A percentile compares a stretch with the other conserved stretches of the same genome.
phyloP scores from a whole-genome alignment of 1,140 invertebrate genomes.

The Drosophila mauritiana region DNA sequence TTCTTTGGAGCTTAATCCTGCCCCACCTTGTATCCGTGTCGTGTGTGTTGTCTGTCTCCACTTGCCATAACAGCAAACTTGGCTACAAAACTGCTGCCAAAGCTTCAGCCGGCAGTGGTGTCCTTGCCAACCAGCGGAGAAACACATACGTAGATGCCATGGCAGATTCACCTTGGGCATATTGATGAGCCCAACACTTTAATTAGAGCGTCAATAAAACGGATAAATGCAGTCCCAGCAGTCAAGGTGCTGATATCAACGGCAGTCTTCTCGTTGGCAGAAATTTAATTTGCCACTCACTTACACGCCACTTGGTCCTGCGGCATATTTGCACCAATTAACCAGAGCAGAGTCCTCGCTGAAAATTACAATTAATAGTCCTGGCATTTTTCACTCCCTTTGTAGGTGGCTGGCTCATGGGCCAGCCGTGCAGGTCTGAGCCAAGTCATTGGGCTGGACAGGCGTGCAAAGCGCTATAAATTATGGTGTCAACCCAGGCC shows the following conservation, averaged over 20 bases:
- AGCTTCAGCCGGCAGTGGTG: conserved; percentile 22
- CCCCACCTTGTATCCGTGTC: conserved; percentile 55
- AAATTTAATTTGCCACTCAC: conserved; percentile 46
- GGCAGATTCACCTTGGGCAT: conserved; percentile 56
- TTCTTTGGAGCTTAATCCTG: conserved; percentile 31
- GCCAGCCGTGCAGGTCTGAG: conserved; percentile 15
- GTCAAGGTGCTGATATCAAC: conserved; percentile 5
- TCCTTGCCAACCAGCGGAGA: conserved; percentile 24
- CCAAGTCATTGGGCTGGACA: conserved; percentile 32
- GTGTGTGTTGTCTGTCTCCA: conserved; percentile 48
- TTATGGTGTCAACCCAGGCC: conserved; percentile 70
- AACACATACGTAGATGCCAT: conserved; percentile 14
- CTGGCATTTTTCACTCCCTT: conserved; percentile 50
- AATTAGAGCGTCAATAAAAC: conserved; percentile 78
- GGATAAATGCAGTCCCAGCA: conserved; percentile 46
- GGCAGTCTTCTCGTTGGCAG: conserved; percentile 6
- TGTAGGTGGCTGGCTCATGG: conserved; percentile 6
- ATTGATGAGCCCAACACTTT: conserved; percentile 60
- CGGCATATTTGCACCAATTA: conserved; percentile 49
- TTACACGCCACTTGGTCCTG: conserved; percentile 43
- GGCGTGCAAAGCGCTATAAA: conserved; percentile 64
- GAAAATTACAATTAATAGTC: conserved; percentile 49
- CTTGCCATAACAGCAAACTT: conserved; percentile 55
- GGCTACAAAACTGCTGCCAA: conserved; percentile 56
- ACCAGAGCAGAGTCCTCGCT: conserved; percentile 15